These are phyloP conservation scores for Melanotaenia nigrans DNA, from an alignment of 2,797 vertebrate species.

Conservation along the genomic window DNA sequence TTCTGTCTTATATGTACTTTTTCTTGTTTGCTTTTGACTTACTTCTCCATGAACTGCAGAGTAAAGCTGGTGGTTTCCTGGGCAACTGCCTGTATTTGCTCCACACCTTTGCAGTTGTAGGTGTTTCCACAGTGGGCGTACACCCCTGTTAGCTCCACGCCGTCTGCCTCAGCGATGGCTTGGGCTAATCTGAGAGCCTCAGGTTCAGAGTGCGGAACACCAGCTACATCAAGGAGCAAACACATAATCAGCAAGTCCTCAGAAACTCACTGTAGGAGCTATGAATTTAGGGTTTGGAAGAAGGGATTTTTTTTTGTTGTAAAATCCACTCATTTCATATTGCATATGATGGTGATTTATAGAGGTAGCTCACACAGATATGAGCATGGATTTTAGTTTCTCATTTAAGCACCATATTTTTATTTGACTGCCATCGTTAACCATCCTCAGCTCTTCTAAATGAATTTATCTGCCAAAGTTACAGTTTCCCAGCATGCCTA, in stretches of 20 bases:
- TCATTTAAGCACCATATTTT: too few relatives aligned
- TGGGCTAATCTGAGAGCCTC: slow-evolving; percentile 77
- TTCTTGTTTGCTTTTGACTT: slow-evolving; percentile 34
- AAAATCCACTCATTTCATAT: too few relatives aligned
- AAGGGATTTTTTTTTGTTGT: too few relatives aligned
- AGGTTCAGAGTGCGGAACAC: slow-evolving; percentile 77
- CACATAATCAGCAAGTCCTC: neutral
- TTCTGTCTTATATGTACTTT: too few relatives aligned
- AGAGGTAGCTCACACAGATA: too few relatives aligned
- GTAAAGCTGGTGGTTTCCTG: slow-evolving; percentile 77
- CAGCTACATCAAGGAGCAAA: slow-evolving; percentile 70
- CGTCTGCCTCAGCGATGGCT: slow-evolving; percentile 65
- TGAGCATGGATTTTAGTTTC: too few relatives aligned
- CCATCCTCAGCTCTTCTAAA: neutral
- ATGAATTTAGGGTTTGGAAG: too few relatives aligned
- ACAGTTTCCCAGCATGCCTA: slow-evolving; percentile 32
- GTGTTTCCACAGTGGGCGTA: slow-evolving; percentile 90
- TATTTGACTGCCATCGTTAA: neutral
- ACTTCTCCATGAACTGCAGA: slow-evolving; percentile 85
- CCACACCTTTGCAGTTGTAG: slow-evolving; percentile 80
- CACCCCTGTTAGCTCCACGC: slow-evolving; percentile 83
- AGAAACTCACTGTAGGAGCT: neutral
- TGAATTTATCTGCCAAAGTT: neutral
- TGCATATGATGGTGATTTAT: neutral
- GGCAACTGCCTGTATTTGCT: slow-evolving; percentile 81